phyloP scores from a whole-genome alignment of 2,797 vertebrate species.

The Linurgus olivaceus region DNA sequence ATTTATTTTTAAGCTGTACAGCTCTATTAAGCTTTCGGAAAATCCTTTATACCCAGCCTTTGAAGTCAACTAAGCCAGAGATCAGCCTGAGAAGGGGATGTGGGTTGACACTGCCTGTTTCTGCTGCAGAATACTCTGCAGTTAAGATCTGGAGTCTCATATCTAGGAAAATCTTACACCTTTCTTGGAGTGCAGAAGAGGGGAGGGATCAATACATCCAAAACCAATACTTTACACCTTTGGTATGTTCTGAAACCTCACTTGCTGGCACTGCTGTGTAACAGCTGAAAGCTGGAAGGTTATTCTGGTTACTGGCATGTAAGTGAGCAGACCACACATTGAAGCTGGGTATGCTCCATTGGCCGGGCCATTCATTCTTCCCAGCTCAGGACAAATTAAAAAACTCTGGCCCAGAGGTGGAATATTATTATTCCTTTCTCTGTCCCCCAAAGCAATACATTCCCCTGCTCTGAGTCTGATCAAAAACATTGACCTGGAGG shows the following conservation, averaged over 20 bases:
- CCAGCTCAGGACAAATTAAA: constrained; percentile 28
- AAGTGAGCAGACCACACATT: constrained; percentile 64
- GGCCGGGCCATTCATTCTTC: constrained; percentile 30
- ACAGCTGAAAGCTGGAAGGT: constrained; percentile 43
- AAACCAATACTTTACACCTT: constrained; percentile 16
- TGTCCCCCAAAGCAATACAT: constrained; percentile 1
- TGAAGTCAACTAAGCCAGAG: constrained; percentile 61
- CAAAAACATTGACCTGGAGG: constrained; percentile 22
- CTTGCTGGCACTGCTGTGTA: constrained; percentile 12
- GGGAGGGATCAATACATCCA: not conserved
- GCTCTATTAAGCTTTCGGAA: constrained; percentile 51
- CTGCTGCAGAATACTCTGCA: not conserved
- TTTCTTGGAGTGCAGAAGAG: not conserved
- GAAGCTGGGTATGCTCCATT: constrained; percentile 35
- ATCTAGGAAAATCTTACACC: not conserved
- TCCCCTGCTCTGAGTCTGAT: constrained; percentile 5
- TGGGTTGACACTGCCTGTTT: not conserved
- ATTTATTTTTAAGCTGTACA: constrained; percentile 59
- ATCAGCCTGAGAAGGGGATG: constrained; percentile 22
- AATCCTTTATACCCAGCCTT: constrained; percentile 39
- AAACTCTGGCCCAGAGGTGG: constrained; percentile 17
- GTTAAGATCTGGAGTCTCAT: not conserved
- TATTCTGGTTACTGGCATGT: constrained; percentile 38
- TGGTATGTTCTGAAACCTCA: constrained; percentile 47
- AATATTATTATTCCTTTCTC: constrained; percentile 39